A percentile compares a stretch with the other conserved stretches of the same genome.
These are phyloP conservation scores for Ramphastos sulfuratus DNA, from an alignment of 2,113 vertebrate species.

Conservation along the genomic window DNA sequence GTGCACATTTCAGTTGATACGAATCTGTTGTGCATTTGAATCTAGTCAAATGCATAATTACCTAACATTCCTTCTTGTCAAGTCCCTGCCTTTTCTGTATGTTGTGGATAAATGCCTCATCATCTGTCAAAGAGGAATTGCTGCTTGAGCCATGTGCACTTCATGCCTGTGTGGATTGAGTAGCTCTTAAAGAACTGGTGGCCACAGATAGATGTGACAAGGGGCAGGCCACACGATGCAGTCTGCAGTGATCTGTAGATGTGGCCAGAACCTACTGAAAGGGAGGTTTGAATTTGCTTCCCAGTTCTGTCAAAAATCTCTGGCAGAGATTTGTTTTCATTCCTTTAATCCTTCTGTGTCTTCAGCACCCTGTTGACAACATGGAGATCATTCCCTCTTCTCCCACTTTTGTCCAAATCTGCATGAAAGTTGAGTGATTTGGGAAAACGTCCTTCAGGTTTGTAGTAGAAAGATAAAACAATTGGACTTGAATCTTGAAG, in stretches of 20 bases:
- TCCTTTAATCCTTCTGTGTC: neutral
- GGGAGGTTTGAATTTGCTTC: fast-evolving
- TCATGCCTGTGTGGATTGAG: neutral
- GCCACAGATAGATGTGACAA: neutral
- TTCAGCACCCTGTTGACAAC: neutral
- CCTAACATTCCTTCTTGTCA: neutral
- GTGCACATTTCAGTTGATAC: neutral
- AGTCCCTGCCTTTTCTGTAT: neutral
- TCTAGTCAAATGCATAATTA: neutral
- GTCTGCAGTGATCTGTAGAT: neutral
- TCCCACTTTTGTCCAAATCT: neutral
- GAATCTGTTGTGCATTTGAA: neutral
- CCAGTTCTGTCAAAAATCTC: neutral
- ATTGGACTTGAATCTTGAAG: neutral
- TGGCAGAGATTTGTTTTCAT: fast-evolving
- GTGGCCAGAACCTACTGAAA: fast-evolving
- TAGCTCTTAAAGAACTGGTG: neutral
- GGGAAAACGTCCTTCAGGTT: neutral
- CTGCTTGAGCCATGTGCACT: fast-evolving
- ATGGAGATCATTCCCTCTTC: neutral
- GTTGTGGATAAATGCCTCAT: fast-evolving
- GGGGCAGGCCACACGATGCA: neutral
- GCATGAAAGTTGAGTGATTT: neutral
- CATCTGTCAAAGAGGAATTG: neutral
- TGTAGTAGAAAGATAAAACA: neutral